Evolutionary conservation across 2,113 vertebrate genomes (phyloP), one percentile per base, ranked within the genome.

Genomic region (Pelmatolapia mariae): DNA sequence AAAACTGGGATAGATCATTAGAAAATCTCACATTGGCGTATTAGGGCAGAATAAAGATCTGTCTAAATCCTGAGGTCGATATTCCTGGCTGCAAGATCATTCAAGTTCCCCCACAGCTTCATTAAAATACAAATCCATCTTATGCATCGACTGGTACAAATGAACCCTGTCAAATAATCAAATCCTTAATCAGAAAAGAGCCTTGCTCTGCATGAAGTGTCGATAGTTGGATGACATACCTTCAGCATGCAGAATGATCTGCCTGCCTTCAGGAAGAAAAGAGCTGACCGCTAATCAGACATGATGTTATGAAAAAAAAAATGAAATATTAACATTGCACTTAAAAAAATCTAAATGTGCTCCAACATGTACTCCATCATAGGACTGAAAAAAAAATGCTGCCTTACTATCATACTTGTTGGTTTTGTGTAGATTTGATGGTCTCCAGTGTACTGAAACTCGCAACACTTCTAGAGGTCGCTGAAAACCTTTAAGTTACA

Each of bases 111-210:
- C 40, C 73, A 43, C 87, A 80, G 89, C 91, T 87, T 94, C 89
- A 93, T 94, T 95, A 91, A 89, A 92, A 93, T 82, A 90, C 89
- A 89, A 63, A 89, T 93, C 89, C 54, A 91, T 91, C 84, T 63
- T 29, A 63, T 43, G 19, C 86, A 94, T 92, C 57, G 90, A 94
- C 83, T 31, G 59, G 81, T 59, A 87, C 91, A 86, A 92, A 93
- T 88, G 87, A 91, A 89, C 45, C 88, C 86, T 80, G 89, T 94
- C 89, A 92, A 94, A 94, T 93, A 90, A 93, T 93, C 93, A 91
- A 93, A 94, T 26, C 38, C 80, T 90, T 90, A 66, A 94, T 94
- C 93, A 90, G 68, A 84, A 81, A 86, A 78, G 13, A 76, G 87
- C 63, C 50, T 52, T 18, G 88, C 52, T 66, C 80, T 26, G 79